Evolutionary conservation across 2,888 invertebrate species (phyloP), one percentile per base, ranked within the genome.

Genomic region (Polylopha cassiicola): DNA sequence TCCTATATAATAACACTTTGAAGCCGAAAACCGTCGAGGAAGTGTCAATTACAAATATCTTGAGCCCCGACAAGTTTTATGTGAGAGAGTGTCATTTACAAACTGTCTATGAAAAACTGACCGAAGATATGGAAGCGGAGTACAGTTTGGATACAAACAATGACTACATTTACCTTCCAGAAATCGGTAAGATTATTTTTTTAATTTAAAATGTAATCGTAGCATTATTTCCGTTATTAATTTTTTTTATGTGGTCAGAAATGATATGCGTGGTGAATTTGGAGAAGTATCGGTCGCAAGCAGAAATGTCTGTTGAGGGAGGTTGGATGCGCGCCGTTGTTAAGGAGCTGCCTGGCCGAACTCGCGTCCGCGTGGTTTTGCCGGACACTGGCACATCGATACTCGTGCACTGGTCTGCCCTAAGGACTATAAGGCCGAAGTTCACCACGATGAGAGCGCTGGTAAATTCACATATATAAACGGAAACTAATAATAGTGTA

Each of bases 61-160:
- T 88, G 13, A 88, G 88, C 60, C 93, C 92, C 0, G 81, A 88
- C 51, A 79, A 87, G 43, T 90, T 95, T 61, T 93, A 86, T 61
- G 87, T 92, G 0, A 87, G 90, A 51, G 88, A 89, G 73, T 54
- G 47, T 27, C 65, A 76, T 50, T 53, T 76, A 23, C 65, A 72
- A 53, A 42, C 32, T 1, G 64, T 72, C 13, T 79, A 85, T 43
- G 71, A 76, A 1, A 74, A 76, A 31, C 53, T 89, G 37, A 70
- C 68, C 43, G 65, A 70, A 8, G 76, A 87, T 4, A 65, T 90
- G 54, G 81, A 84, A 11, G 62, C 72, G 16, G 73, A 81, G 53
- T 85, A 86, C 43, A 61, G 50, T 27, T 39, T 67, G 15, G 52
- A 50, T 28, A 52, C 55, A 3, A 61, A 60, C 21, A 53, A 48